Evolutionary conservation across 2,797 vertebrate genomes (phyloP).

Genomic region (Hydrophis major): DNA sequence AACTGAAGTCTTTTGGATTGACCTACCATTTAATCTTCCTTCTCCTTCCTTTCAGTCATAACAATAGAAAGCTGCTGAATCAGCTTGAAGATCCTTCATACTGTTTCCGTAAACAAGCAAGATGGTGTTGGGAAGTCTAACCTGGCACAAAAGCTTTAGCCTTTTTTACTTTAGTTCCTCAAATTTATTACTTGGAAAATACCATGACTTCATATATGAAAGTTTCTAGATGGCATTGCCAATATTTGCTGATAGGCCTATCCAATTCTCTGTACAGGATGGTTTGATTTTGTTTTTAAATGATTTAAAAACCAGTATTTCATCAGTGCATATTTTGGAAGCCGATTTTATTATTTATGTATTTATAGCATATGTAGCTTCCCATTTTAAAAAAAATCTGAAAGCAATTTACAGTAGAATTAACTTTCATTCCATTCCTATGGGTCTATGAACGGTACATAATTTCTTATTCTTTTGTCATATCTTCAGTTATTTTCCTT

Average conservation of each 20-base stretch:
- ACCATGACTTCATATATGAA: neutral
- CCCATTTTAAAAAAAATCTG: neutral
- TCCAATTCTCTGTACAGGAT: neutral
- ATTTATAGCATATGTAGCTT: neutral
- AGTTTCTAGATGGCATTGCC: neutral
- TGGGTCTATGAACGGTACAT: neutral
- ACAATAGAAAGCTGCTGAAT: neutral
- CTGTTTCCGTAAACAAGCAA: too few relatives aligned
- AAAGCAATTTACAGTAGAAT: neutral
- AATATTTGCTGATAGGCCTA: neutral
- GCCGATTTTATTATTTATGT: neutral
- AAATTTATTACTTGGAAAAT: neutral
- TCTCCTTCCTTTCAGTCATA: neutral
- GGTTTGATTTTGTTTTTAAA: neutral
- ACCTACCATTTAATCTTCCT: neutral
- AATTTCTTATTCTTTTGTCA: neutral
- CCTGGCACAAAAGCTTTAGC: neutral
- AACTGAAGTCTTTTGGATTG: neutral
- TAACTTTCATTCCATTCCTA: neutral
- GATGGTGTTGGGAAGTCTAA: neutral
- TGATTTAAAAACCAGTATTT: neutral
- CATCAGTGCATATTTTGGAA: neutral
- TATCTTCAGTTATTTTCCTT: neutral
- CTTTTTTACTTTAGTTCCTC: neutral
- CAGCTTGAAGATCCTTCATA: neutral